These are phyloP conservation scores for Drosophila melanogaster DNA, from an alignment of 1,140 invertebrate species.

Conservation along the genomic window DNA sequence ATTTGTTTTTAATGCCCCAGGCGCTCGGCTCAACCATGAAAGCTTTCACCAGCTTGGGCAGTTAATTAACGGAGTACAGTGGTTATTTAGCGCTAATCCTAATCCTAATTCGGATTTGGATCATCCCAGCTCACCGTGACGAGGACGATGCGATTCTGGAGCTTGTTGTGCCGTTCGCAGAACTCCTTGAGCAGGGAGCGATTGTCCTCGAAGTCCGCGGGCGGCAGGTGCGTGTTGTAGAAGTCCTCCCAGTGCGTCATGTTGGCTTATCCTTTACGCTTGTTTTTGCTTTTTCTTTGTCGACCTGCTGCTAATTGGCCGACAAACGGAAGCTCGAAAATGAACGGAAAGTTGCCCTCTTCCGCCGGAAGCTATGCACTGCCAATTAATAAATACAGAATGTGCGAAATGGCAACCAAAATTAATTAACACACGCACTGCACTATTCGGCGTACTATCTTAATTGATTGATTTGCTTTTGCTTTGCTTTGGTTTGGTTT, in stretches of 20 bases:
- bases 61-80: background rate
- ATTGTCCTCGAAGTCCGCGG: conserved; percentile 90
- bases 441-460: conserved; percentile 21
- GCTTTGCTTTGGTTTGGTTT: conserved; percentile 19
- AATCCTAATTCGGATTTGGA: background rate
- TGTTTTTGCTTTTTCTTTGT: conserved; percentile 1
- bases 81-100: background rate
- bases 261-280: conserved; percentile 24
- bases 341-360: conserved; percentile 16
- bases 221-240: conserved; percentile 90
- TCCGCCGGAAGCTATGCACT: conserved; percentile 53
- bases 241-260: conserved; percentile 90
- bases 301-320: conserved; percentile 41
- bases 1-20: conserved; percentile 2
- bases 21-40: no score
- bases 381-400: conserved; percentile 42
- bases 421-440: conserved; percentile 40
- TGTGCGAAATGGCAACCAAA: conserved; percentile 5
- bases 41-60: conserved; percentile 9
- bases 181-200: conserved; percentile 90
- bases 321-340: conserved; percentile 29
- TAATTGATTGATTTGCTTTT: conserved; percentile 48
- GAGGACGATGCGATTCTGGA: conserved; percentile 89
- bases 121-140: conserved; percentile 88
- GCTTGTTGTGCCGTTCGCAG: conserved; percentile 87